Percentiles rank a stretch among this genome's conserved stretches.
These are phyloP conservation scores for Phalacrocorax brasilianus DNA, from an alignment of 2,113 vertebrate species.

Conservation along the genomic window DNA sequence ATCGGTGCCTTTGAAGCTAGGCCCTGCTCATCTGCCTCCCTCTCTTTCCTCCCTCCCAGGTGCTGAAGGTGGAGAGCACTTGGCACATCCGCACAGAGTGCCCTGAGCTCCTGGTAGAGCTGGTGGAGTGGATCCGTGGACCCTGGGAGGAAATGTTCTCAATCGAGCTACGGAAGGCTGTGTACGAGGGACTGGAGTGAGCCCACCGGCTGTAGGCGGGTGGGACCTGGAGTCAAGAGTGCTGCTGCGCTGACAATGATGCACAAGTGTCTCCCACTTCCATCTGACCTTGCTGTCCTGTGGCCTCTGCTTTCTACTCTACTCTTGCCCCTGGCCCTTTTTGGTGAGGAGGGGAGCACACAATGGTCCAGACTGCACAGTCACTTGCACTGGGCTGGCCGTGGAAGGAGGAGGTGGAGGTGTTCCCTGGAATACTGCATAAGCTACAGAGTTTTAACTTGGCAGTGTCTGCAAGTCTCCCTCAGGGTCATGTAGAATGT, in stretches of 20 bases:
- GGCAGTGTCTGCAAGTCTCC: neutral
- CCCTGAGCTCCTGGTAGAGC: slow-evolving; percentile 38
- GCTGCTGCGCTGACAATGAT: neutral
- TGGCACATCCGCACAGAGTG: slow-evolving; percentile 61
- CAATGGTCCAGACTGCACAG: neutral
- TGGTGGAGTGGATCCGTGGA: slow-evolving; percentile 58
- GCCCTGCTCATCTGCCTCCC: neutral
- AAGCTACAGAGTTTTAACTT: neutral
- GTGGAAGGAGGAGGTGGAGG: neutral
- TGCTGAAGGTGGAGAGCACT: slow-evolving; percentile 60
- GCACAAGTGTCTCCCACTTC: neutral
- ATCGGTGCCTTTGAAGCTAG: neutral
- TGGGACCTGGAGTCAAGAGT: neutral
- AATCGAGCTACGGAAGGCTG: neutral
- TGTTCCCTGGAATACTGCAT: neutral
- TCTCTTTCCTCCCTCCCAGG: slow-evolving; percentile 9
- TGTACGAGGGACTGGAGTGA: slow-evolving; percentile 46
- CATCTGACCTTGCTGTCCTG: neutral
- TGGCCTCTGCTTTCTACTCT: slow-evolving; percentile 25
- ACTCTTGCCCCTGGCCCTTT: neutral
- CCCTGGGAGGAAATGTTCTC: slow-evolving; percentile 68
- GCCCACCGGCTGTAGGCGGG: neutral
- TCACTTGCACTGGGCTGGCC: slow-evolving; percentile 7
- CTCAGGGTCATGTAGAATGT: neutral
- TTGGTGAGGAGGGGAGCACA: neutral